Percentiles rank a stretch among this genome's conserved stretches.
phyloP scores from a whole-genome alignment of 2,797 vertebrate species.

The Onychomys arenicola region DNA sequence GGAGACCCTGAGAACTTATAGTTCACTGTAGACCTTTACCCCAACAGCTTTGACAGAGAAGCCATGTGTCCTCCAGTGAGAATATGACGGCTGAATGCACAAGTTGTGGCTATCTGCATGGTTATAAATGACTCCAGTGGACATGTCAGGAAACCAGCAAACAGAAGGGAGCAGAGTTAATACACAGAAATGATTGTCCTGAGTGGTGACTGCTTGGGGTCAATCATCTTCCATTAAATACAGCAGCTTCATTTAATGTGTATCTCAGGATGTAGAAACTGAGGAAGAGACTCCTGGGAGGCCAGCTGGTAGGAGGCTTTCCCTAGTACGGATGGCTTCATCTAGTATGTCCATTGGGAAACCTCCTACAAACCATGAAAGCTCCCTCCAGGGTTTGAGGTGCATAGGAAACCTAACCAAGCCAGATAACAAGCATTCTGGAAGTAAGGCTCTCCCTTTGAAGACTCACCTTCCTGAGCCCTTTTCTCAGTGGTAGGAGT shows the following conservation, averaged over 20 bases:
- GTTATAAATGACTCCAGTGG: background rate
- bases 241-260: background rate
- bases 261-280: background rate
- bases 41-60: background rate
- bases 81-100: background rate
- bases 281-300: background rate
- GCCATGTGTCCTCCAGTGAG: background rate
- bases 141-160: background rate
- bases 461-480: background rate
- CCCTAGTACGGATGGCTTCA: background rate
- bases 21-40: background rate
- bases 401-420: background rate
- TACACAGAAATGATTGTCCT: background rate
- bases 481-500: background rate
- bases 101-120: background rate
- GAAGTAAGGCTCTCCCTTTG: background rate
- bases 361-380: background rate
- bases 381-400: background rate
- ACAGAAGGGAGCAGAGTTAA: rapidly evolving
- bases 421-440: background rate
- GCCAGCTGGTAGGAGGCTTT: background rate
- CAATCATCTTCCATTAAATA: background rate
- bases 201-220: background rate
- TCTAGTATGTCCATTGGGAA: background rate
- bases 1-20: background rate